These are phyloP conservation scores for Beroe forskalii DNA, from an alignment of 37 sponge, comb jelly and placozoan species.

Conservation along the genomic window DNA sequence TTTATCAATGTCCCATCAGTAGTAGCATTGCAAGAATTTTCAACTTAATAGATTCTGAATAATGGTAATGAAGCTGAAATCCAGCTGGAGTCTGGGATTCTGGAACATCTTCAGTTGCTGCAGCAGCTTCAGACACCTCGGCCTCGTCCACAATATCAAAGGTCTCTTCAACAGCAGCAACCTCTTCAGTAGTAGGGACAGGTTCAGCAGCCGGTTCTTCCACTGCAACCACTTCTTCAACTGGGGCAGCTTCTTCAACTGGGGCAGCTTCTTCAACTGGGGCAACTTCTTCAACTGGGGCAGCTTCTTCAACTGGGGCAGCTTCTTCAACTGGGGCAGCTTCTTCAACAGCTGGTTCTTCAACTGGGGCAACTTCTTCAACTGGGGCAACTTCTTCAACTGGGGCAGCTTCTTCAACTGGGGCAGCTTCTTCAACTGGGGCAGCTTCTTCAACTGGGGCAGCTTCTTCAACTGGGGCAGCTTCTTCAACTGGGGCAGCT, in stretches of 20 bases:
- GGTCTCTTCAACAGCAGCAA: conserved; percentile 15
- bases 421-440: background rate
- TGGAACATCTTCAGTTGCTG: conserved; percentile 49
- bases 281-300: background rate
- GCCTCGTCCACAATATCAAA: conserved; percentile 22
- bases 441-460: background rate
- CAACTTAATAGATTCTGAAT: too few relatives aligned
- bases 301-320: background rate
- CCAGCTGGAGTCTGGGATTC: conserved; percentile 8
- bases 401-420: background rate
- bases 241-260: background rate
- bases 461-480: background rate
- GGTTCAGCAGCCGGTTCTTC: background rate
- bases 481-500: background rate
- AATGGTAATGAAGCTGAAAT: background rate
- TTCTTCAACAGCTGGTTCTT: background rate
- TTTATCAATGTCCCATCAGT: too few relatives aligned
- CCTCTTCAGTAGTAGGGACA: background rate
- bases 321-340: background rate
- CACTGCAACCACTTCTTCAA: background rate
- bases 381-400: background rate
- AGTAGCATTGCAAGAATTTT: too few relatives aligned
- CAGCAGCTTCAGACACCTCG: conserved; percentile 51
- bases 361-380: background rate
- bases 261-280: background rate